Conservation (phyloP, 2,888 invertebrate species). For the Bedellia somnulentella region DNA sequence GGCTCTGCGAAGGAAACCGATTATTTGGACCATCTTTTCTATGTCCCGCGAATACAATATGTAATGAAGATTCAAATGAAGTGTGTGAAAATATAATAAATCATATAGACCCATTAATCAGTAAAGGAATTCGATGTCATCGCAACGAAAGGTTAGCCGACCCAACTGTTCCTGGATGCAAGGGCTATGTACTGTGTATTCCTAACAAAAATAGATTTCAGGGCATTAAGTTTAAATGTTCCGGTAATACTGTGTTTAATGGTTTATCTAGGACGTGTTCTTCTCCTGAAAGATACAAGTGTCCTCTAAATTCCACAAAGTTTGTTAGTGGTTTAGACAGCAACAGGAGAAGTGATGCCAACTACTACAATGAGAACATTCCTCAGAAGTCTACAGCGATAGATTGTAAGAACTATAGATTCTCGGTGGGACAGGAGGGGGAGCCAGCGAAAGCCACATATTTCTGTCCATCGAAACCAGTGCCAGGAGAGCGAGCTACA, state of each 20-base stretch:
- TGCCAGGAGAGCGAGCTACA: constrained; percentile 23
- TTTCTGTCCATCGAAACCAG: constrained; percentile 39
- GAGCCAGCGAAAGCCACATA: constrained; percentile 30
- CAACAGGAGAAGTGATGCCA: constrained; percentile 17
- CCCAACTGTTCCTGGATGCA: constrained; percentile 39
- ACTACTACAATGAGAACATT: constrained; percentile 9
- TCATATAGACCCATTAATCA: constrained; percentile 32
- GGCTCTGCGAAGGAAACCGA: constrained; percentile 34
- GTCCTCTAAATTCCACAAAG: constrained; percentile 25
- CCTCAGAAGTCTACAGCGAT: constrained; percentile 20
- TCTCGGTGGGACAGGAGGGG: constrained; percentile 32
- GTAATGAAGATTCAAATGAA: constrained; percentile 43
- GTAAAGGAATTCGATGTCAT: constrained; percentile 27
- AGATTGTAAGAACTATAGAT: constrained; percentile 48
- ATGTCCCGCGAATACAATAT: constrained; percentile 37
- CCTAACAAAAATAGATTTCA: constrained; percentile 42
- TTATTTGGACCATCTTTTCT: constrained; percentile 33
- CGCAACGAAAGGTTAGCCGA: constrained; percentile 44
- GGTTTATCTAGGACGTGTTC: constrained; percentile 40
- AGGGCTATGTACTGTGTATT: constrained; percentile 49
- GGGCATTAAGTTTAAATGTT: constrained; percentile 46
- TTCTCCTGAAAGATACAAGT: constrained; percentile 34
- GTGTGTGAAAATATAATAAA: constrained; percentile 37
- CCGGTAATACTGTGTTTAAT: constrained; percentile 43
- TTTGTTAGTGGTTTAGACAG: constrained; percentile 18